Evolutionary conservation across 2,113 vertebrate genomes (phyloP).

Genomic region (Neodontobutis hainanensis): DNA sequence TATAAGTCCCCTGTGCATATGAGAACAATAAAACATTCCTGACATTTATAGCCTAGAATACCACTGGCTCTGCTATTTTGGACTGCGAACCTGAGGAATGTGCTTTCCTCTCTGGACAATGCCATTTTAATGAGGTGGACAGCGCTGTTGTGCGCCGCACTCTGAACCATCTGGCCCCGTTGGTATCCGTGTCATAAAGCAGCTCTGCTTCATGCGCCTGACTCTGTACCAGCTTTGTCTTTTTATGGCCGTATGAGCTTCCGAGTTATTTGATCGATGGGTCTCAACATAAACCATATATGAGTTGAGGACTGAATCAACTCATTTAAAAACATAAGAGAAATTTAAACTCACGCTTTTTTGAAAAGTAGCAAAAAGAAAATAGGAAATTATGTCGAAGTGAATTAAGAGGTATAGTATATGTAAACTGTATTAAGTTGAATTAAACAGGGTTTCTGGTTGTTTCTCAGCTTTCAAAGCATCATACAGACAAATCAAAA

Average conservation of each 20-base stretch:
- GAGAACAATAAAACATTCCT: slow-evolving; percentile 13
- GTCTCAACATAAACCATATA: slow-evolving; percentile 38
- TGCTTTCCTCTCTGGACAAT: slow-evolving; percentile 58
- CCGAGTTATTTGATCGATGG: slow-evolving; percentile 36
- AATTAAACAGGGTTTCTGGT: too few species aligned
- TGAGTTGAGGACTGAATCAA: slow-evolving; percentile 24
- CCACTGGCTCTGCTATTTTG: slow-evolving; percentile 33
- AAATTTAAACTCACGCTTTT: too few species aligned
- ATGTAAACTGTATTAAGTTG: too few species aligned
- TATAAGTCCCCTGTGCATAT: not conserved
- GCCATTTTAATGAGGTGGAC: slow-evolving; percentile 66
- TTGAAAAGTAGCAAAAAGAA: too few species aligned
- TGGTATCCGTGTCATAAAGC: slow-evolving; percentile 55
- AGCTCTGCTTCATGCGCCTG: slow-evolving; percentile 56
- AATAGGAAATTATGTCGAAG: too few species aligned
- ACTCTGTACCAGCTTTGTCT: slow-evolving; percentile 49
- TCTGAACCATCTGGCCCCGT: slow-evolving; percentile 64
- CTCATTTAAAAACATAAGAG: too few species aligned
- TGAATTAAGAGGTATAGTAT: too few species aligned
- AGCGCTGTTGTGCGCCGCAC: slow-evolving; percentile 49
- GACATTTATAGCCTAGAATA: slow-evolving; percentile 21
- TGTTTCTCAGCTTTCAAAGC: too few species aligned
- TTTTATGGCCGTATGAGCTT: slow-evolving; percentile 47
- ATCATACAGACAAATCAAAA: too few species aligned
- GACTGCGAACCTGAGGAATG: slow-evolving; percentile 38